Evolutionary conservation across 1,140 invertebrate genomes (phyloP), one percentile per base, ranked within the genome.

Genomic region (Drosophila baimaii): DNA sequence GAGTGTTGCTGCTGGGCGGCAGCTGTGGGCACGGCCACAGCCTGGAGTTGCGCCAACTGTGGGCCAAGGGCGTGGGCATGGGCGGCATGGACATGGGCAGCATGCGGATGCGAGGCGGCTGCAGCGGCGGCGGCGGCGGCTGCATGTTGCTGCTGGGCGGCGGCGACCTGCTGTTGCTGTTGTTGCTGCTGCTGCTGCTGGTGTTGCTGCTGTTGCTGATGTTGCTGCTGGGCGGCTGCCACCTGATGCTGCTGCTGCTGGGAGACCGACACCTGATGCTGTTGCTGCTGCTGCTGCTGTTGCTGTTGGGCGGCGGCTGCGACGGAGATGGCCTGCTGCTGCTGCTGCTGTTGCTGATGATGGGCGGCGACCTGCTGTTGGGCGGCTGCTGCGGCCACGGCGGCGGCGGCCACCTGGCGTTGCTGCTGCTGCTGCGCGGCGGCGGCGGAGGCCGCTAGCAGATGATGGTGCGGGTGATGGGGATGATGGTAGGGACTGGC

Each of bases 321-420:
- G 29, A 19, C 49, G 76, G 94, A 95, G 79, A 95, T 94, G 43
- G 74, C 92, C 19, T 82, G 90, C 91, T 92, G 77, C 90, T 41
- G 95, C 95, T 88, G 95, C 19, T 70, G 81, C 21, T 80, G 29
- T 37, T 54, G 63, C 51, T 78, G 82, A 92, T 95, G 95, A 92
- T 95, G 94, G 94, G 95, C 94, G 51, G 95, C 93, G 56, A 79
- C 39, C 49, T 58, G 65, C 92, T 95, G 95, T 92, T 95, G 94
- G 94, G 95, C 94, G 52, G 95, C 93, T 93, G 90, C 91, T 74
- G 91, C 92, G 58, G 85, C 88, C 92, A 76, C 92, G 12, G 95
- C 95, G 78, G 94, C 95, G 80, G 95, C 94, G 43, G 76, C 92
- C 23, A 95, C 95, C 74, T 94, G 95, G 81, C 95, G 94, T 49